Base-by-base conservation (phyloP, 2,888 invertebrate species). In the Scrobipalpa atriplicella region DNA sequence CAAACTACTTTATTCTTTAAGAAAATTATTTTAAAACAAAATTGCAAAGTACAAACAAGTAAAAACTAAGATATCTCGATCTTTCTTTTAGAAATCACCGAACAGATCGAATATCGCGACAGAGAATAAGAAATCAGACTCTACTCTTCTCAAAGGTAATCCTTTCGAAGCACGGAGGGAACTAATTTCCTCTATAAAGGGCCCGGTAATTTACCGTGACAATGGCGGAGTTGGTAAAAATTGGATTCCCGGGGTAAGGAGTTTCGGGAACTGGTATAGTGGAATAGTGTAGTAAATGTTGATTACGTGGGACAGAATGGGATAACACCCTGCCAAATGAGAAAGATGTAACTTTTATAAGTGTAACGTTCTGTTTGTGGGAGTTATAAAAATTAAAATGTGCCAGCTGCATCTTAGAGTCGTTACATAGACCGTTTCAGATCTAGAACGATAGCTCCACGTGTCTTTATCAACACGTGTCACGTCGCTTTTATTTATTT, bases 121-220 rank as follows among this genome's bases (percentile, higher is more conserved):
- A 36, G 61, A 11, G 43, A 9, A 56, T 62, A 38, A 58, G 66
- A 63, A 66, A 66, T 66, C 63, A 66, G 66, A 66, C 38, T 63
- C 66, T 29, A 9, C 41, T 36, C 61, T 43, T 18, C 60, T 39
- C 62, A 52, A 41, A 62, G 56, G 38, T 63, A 68, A 68, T 66
- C 68, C 68, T 68, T 68, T 66, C 63, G 60, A 41, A 36, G 51
- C 19, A 62, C 64, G 67, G 69, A 68, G 47, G 67, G 62, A 69
- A 69, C 68, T 71, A 69, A 71, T 71, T 71, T 69, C 67, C 67
- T 61, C 60, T 36, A 64, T 68, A 69, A 71, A 71, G 66, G 63
- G 65, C 62, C 66, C 66, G 65, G 68, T 71, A 69, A 71, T 71
- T 70, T 68, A 64, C 62, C 64, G 66, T 68, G 66, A 71, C 69